Evolutionary conservation across 2,888 invertebrate genomes (phyloP), one percentile per base, ranked within the genome.

Genomic region (Lycophotia porphyrea): DNA sequence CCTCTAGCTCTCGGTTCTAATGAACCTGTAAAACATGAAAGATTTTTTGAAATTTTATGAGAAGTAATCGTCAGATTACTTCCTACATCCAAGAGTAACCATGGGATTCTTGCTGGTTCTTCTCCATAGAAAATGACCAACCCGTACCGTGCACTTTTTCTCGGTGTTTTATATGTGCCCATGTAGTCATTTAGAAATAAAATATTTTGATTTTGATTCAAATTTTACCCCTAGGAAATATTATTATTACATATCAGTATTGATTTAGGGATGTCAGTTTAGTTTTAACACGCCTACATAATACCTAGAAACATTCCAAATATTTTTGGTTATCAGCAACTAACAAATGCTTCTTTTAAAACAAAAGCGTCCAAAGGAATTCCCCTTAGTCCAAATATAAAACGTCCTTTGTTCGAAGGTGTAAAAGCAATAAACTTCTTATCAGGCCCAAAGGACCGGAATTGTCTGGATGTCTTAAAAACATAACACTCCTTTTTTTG

Each of bases 361-460:
- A 76, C 71, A 87, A 85, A 81, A 80, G 58, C 47, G 69, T 24
- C 76, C 78, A 84, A 74, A 68, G 70, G 79, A 81, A 85, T 84
- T 85, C 81, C 72, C 72, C 72, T 72, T 73, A 78, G 78, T 81
- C 85, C 34, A 83, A 87, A 83, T 44, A 72, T 73, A 65, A 60
- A 63, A 18, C 65, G 77, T 82, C 84, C 84, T 89, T 91, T 91
- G 91, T 90, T 60, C 74, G 69, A 82, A 90, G 86, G 90, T 89
- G 91, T 89, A 66, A 90, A 90, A 83, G 78, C 80, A 74, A 88
- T 88, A 89, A 89, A 90, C 75, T 60, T 74, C 80, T 90, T 90
- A 90, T 88, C 90, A 73, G 42, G 36, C 13, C 31, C 31, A n/a
- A 60, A 68, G 42, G 52, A 34, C 65, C 52, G 71, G 63, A 66